Evolutionary conservation across 2,888 invertebrate species (phyloP), one percentile per base, ranked within the genome.

Genomic region (Melinopterus prodromus): DNA sequence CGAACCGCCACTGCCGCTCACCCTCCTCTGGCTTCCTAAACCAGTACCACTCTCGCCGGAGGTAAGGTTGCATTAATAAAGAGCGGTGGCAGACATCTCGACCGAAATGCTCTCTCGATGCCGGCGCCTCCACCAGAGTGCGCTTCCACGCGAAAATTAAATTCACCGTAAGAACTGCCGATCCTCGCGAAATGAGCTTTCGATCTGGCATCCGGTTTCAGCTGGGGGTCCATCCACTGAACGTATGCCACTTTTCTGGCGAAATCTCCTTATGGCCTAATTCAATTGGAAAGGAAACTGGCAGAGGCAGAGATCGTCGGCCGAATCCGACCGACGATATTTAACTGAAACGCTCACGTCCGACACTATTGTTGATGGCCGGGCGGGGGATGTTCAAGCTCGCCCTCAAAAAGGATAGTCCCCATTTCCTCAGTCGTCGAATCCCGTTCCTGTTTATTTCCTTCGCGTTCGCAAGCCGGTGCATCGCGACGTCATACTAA

Each of bases 161-260:
- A 82, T 82, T 82, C 81, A 79, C 82, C 81, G 80, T 81, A 82
- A 82, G 81, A 82, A 80, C 81, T 82, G 79, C 81, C 82, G 81
- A 82, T 82, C 82, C 79, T 79, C 79, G 76, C 80, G 81, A 81
- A 82, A 82, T 82, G 82, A 82, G 82, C 80, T 82, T 82, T 82
- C 82, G 82, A 82, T 82, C 82, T 74, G n/a, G n/a, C 36, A 71
- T 36, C 74, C 74, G 12, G 36, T 6, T 37, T 37, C 36, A 35
- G 71, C 74, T n/a, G 26, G 74, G n/a, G 35, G 36, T 35, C 74
- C 36, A 37, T 35, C 37, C 74, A 74, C 35, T 12, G 74, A 74
- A 74, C 74, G 74, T 74, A 74, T 74, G 74, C 74, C 35, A 74
- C 74, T 74, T 74, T 74, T 74, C 74, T 74, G 74, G 9, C 74